Evolutionary conservation across 1,140 invertebrate species (phyloP).

Genomic region (Xylocopa sonorina): DNA sequence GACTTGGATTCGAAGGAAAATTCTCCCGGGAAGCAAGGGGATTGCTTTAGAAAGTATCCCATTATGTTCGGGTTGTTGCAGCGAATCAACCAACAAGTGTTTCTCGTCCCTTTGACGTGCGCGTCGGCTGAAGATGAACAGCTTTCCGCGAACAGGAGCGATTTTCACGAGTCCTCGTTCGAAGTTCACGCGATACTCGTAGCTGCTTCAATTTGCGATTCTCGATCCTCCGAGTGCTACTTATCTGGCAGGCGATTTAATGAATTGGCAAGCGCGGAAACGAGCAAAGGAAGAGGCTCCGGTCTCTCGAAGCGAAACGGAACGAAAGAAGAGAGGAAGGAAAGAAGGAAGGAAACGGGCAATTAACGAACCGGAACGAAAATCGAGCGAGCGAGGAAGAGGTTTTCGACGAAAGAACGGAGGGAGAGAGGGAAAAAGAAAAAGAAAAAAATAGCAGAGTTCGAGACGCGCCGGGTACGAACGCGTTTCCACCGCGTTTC

Average conservation of each 20-base stretch:
- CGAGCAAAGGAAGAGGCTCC: too few species aligned
- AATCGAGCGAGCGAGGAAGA: background rate
- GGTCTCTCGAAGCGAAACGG: too few species aligned
- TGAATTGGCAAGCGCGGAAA: background rate
- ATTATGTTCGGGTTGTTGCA: conserved; percentile 44
- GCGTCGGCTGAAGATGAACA: conserved; percentile 47
- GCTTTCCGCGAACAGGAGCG: conserved; percentile 26
- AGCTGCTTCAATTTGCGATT: too few species aligned
- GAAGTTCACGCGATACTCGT: too few species aligned
- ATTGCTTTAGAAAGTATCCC: conserved; percentile 56
- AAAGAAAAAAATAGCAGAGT: background rate
- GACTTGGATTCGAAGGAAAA: conserved; percentile 23
- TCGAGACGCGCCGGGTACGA: conserved; percentile 35
- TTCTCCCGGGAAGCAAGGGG: conserved; percentile 42
- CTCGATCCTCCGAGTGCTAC: too few species aligned
- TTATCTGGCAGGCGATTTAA: too few species aligned
- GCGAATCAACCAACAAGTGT: conserved; percentile 48
- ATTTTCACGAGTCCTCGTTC: background rate
- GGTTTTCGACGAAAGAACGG: too few species aligned
- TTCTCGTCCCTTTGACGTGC: conserved; percentile 14
- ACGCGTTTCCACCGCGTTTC: conserved; percentile 68
- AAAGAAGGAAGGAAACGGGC: background rate
- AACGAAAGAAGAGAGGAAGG: background rate
- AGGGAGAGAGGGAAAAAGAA: too few species aligned
- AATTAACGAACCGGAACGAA: conserved; percentile 13